Percentiles rank a stretch among this genome's conserved stretches.
phyloP scores from a whole-genome alignment of 30 jellyfish, hydroid and myxozoan species.

The Aurelia coerulea region DNA sequence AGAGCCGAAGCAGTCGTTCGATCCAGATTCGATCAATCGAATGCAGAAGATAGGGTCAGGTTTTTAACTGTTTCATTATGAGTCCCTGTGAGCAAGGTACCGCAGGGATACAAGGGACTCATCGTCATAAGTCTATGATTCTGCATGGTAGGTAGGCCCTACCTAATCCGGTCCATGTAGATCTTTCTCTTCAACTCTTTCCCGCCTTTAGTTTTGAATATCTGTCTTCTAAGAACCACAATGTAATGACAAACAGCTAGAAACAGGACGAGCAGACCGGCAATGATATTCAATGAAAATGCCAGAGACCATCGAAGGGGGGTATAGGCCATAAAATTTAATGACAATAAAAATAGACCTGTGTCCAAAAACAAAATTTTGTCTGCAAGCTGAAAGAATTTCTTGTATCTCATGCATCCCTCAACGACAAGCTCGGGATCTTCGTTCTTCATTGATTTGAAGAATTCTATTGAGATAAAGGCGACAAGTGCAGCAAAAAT shows the following conservation, averaged over 20 bases:
- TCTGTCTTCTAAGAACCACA: slow-evolving; percentile 50
- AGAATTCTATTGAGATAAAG: slow-evolving; percentile 47
- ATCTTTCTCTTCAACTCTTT: slow-evolving; percentile 49
- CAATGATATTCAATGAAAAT: slow-evolving; percentile 44
- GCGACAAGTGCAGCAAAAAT: slow-evolving; percentile 66
- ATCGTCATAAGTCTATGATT: too few relatives aligned
- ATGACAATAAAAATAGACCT: slow-evolving; percentile 42
- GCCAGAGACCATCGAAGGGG: slow-evolving; percentile 31
- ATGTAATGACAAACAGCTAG: slow-evolving; percentile 26
- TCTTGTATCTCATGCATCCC: slow-evolving; percentile 72
- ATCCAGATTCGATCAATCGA: too few relatives aligned
- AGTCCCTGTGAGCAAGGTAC: too few relatives aligned
- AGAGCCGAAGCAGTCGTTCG: too few relatives aligned
- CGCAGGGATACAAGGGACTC: too few relatives aligned
- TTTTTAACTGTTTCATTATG: too few relatives aligned
- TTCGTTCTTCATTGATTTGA: slow-evolving; percentile 67
- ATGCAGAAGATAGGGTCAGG: too few relatives aligned
- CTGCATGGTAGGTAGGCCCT: too few relatives aligned
- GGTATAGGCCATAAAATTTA: slow-evolving; percentile 46
- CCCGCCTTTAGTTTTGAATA: slow-evolving; percentile 35
- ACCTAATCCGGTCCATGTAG: slow-evolving; percentile 40
- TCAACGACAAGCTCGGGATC: slow-evolving; percentile 59
- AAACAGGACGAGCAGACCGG: slow-evolving; percentile 46
- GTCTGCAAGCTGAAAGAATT: slow-evolving; percentile 54
- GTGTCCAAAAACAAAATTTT: slow-evolving; percentile 48